These are phyloP conservation scores for Ornithoptera priamus DNA, from an alignment of 2,888 invertebrate genomes.

Conservation along the genomic window DNA sequence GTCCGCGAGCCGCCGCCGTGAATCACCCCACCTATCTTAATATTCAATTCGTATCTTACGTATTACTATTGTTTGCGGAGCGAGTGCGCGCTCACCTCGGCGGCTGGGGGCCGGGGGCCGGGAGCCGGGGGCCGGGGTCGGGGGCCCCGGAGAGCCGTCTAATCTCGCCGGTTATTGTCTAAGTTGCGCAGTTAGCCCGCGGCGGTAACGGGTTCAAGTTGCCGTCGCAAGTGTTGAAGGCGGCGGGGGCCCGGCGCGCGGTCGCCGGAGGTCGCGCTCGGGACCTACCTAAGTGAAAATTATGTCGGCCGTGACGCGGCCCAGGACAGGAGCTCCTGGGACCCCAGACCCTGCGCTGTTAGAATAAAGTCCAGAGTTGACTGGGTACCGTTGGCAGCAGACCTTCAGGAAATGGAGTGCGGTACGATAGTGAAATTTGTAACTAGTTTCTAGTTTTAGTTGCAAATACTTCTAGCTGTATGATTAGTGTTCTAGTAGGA, in stretches of 20 bases:
- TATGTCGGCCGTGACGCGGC: conserved; percentile 18
- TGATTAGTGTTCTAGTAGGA: too few species aligned
- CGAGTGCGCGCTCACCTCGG: conserved; percentile 27
- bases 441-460: not conserved
- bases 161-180: conserved; percentile 58
- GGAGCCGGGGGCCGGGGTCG: too few species aligned
- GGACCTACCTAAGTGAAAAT: conserved; percentile 27
- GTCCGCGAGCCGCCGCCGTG: conserved; percentile 33
- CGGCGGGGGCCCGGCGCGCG: conserved; percentile 25
- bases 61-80: conserved; percentile 34
- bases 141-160: conserved; percentile 33
- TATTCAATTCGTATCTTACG: conserved; percentile 34
- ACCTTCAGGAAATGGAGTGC: not conserved
- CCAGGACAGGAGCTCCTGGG: not conserved
- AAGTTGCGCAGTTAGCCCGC: conserved; percentile 55
- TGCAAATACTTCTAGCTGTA: not conserved
- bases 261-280: conserved; percentile 17
- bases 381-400: not conserved
- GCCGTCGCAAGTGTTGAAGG: conserved; percentile 37
- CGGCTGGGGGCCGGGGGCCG: not conserved
- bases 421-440: not conserved
- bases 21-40: conserved; percentile 33
- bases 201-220: conserved; percentile 38
- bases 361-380: conserved; percentile 1
- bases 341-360: not conserved